Base-by-base conservation (phyloP, 2,888 invertebrate genomes). In the Rhagonycha lutea region DNA sequence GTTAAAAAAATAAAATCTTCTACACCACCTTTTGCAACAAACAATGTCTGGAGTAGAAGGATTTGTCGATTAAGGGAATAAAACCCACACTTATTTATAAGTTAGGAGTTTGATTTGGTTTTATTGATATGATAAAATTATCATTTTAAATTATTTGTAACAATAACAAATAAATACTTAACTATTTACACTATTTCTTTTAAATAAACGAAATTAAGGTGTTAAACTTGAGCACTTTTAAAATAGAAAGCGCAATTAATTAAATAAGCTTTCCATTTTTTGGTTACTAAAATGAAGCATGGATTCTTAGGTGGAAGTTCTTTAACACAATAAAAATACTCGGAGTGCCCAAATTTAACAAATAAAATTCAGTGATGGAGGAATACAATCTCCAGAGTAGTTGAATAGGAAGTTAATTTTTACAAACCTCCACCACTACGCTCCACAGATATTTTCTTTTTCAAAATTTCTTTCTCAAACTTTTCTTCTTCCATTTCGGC, bases 401-500 rank as follows among this genome's bases (percentile, higher is more conserved):
- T 18, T 18, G 18, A 18, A 18, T 18, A 18, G 60, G 70, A 68
- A 65, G 68, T 69, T 14, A 12, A 12, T 28, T 61, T 85, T 91
- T 95, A 98, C 83, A 98, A 90, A 81, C 98, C 98, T 81, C 98
- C 98, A 18, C 98, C 98, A 82, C 98, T 98, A 84, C 98, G 92
- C 87, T 98, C 98, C 1, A 98, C 97, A 47, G 93, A 92, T 86
- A 96, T 95, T 88, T 94, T 93, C 87, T 92, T 92, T 88, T 93
- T 94, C 63, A 95, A 89, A 79, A 89, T 89, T 82, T 95, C 94
- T 81, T 92, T 92, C 85, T 96, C 95, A 81, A 94, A 94, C 80
- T 95, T 92, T 74, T 94, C 94, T 85, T 96, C 96, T 85, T 96
- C 96, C 90, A 96, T 91, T 88, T 98, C 96, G 0, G 97, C 97